phyloP scores from a whole-genome alignment of 2,797 vertebrate genomes.

The Gymnoscopelus microlampas region DNA sequence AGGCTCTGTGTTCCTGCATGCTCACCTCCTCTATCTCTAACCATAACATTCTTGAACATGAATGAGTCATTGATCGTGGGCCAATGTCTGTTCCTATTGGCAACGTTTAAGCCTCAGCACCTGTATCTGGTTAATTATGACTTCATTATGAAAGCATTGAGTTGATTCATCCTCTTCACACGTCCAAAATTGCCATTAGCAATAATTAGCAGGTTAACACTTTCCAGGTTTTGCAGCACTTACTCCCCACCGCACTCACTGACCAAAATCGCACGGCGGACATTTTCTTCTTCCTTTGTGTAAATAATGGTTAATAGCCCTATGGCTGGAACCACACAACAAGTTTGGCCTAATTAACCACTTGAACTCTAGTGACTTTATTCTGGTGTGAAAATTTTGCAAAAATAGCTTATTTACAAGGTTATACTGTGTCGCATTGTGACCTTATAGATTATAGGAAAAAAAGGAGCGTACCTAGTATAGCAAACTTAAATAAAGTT shows the following conservation, averaged over 20 bases:
- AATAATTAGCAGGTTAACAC: conserved; percentile 32
- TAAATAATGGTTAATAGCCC: no score
- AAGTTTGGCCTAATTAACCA: no score
- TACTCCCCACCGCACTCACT: background rate
- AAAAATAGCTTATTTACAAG: no score
- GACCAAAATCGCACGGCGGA: no score
- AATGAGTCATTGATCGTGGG: conserved; percentile 51
- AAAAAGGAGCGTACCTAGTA: no score
- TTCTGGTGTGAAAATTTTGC: no score
- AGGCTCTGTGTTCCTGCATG: conserved; percentile 46
- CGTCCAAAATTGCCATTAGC: conserved; percentile 42
- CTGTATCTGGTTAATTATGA: conserved; percentile 47
- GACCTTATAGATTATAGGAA: no score
- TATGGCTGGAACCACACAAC: no score
- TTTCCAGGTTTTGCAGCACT: conserved; percentile 33
- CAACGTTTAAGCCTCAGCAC: conserved; percentile 49
- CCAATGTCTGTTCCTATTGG: conserved; percentile 59
- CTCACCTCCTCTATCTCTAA: conserved; percentile 30
- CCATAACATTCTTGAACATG: conserved; percentile 49
- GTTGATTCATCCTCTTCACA: conserved; percentile 27
- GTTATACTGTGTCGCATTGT: no score
- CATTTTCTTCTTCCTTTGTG: no score
- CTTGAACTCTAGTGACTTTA: no score
- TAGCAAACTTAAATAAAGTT: no score
- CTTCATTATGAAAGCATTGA: conserved; percentile 52